phyloP scores from a whole-genome alignment of 2,797 vertebrate genomes.

The Spinus pinus region DNA sequence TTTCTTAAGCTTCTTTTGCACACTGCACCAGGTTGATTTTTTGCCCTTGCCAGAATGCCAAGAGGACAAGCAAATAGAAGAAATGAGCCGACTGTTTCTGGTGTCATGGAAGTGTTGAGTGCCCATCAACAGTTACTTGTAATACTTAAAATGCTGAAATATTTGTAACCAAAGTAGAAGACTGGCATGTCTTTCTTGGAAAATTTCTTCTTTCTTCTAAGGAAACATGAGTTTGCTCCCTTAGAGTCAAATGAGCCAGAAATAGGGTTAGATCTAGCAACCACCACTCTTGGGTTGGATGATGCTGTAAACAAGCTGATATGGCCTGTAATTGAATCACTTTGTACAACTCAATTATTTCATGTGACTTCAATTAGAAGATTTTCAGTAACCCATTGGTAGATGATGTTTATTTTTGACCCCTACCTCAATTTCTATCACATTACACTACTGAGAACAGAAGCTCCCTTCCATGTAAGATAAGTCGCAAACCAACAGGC shows the following conservation, averaged over 20 bases:
- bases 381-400: neutral
- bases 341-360: neutral
- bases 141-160: neutral
- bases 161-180: neutral
- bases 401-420: conserved; percentile 20
- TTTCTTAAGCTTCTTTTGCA: neutral
- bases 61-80: neutral
- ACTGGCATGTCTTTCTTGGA: neutral
- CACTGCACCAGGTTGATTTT: neutral
- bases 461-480: neutral
- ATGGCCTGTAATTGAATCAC: neutral
- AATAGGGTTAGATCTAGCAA: neutral
- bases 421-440: conserved; percentile 19
- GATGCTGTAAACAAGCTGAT: neutral
- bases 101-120: neutral
- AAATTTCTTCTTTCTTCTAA: neutral
- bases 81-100: neutral
- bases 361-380: conserved; percentile 17
- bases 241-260: neutral
- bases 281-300: neutral
- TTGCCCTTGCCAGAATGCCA: neutral
- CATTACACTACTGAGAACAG: neutral
- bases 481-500: neutral
- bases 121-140: neutral
- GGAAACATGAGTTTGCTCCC: neutral